A percentile compares a stretch with the other conserved stretches of the same genome.
Conservation (phyloP, 2,113 vertebrate species). For the Jaculus jaculus region DNA sequence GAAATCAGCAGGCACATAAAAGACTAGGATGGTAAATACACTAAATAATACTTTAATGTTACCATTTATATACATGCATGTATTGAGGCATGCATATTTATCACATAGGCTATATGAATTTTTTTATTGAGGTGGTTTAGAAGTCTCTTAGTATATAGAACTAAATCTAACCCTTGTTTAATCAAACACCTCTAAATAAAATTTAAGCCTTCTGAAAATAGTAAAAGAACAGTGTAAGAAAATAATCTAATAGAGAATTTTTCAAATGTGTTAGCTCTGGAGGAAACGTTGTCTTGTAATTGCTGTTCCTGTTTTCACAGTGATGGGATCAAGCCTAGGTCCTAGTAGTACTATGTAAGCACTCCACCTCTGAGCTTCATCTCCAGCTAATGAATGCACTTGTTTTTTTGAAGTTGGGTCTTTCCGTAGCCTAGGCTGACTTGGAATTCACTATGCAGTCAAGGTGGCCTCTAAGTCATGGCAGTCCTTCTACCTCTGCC, state of each 20-base stretch:
- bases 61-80: neutral
- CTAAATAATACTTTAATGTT: neutral
- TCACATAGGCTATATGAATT: neutral
- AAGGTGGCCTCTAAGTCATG: no score
- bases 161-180: neutral
- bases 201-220: conserved; percentile 15
- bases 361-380: neutral
- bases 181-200: neutral
- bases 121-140: neutral
- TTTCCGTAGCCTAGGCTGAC: no score
- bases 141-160: neutral
- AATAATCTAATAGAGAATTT: neutral
- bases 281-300: neutral
- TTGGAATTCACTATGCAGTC: no score
- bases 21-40: neutral
- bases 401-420: no score
- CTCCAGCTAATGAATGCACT: no score
- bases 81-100: neutral
- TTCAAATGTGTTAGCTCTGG: neutral
- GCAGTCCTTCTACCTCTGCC: no score
- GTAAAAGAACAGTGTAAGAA: neutral
- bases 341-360: neutral
- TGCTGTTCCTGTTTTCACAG: neutral
- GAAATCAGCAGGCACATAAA: conserved; percentile 2
- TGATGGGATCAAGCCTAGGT: neutral